Percentiles rank a stretch among this genome's conserved stretches.
phyloP scores from a whole-genome alignment of 2,797 vertebrate species.

The Tragelaphus oryx region DNA sequence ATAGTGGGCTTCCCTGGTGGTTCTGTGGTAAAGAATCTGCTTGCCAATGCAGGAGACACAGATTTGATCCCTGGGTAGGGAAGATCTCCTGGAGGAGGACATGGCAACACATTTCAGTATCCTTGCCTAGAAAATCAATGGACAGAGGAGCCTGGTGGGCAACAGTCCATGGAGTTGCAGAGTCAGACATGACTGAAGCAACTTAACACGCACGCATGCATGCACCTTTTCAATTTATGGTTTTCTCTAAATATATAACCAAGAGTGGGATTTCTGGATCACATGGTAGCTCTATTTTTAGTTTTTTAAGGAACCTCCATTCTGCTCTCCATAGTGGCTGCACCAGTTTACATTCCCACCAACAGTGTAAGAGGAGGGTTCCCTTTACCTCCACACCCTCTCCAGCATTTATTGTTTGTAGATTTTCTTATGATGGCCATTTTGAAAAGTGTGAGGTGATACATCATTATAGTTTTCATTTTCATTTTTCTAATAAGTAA shows the following conservation, averaged over 20 bases:
- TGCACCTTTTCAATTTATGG: background rate
- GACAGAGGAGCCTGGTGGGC: background rate
- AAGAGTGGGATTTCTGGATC: background rate
- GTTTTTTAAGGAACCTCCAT: background rate
- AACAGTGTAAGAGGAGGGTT: background rate
- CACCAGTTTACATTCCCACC: background rate
- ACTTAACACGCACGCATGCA: fast-evolving
- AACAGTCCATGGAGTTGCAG: background rate
- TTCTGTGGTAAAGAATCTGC: background rate
- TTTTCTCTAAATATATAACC: background rate
- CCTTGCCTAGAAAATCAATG: background rate
- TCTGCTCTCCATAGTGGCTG: background rate
- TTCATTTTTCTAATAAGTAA: background rate
- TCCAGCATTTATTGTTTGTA: background rate
- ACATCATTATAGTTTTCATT: background rate
- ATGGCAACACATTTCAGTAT: background rate
- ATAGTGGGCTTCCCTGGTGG: background rate
- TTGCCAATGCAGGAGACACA: background rate
- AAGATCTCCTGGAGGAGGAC: background rate
- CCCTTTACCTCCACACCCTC: background rate
- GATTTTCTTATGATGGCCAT: background rate
- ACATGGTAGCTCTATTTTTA: background rate
- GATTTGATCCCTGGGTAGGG: background rate
- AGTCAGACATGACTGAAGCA: background rate
- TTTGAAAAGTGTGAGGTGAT: background rate